These are phyloP conservation scores for Furcifer pardalis DNA, from an alignment of 2,797 vertebrate genomes.

Conservation along the genomic window DNA sequence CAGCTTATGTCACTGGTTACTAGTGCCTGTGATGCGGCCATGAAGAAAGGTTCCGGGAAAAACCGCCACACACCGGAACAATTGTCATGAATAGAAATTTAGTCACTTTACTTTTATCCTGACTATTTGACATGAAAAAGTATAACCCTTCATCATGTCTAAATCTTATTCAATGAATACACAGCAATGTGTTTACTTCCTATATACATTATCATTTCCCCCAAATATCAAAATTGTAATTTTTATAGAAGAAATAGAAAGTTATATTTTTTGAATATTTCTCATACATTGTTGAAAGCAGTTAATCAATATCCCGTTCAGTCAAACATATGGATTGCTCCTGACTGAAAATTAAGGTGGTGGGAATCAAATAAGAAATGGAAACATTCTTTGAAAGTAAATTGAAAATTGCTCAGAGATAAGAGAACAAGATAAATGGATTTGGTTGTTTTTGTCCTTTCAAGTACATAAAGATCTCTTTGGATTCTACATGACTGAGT, in stretches of 20 bases:
- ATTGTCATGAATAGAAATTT: neutral
- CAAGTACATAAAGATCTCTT: conserved; percentile 31
- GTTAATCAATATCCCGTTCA: neutral
- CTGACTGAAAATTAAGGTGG: conserved; percentile 36
- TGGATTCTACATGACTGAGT: conserved; percentile 65
- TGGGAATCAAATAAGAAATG: conserved; percentile 48
- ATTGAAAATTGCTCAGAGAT: conserved; percentile 44
- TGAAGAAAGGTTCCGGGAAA: too few relatives aligned
- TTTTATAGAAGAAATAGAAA: neutral
- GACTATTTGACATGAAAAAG: neutral
- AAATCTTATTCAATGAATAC: neutral
- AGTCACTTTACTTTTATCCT: neutral
- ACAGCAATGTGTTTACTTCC: neutral
- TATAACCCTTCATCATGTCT: neutral
- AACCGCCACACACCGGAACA: too few relatives aligned
- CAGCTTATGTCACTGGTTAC: too few relatives aligned
- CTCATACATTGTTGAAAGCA: neutral
- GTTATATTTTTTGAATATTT: neutral
- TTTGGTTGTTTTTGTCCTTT: conserved; percentile 22
- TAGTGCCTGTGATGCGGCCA: too few relatives aligned
- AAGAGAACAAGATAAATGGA: conserved; percentile 59
- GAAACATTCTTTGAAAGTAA: conserved; percentile 56
- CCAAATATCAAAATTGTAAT: neutral
- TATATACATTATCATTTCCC: neutral
- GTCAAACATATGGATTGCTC: conserved; percentile 10